phyloP scores from a whole-genome alignment of 1,140 invertebrate genomes.

The Pteromalus puparum region DNA sequence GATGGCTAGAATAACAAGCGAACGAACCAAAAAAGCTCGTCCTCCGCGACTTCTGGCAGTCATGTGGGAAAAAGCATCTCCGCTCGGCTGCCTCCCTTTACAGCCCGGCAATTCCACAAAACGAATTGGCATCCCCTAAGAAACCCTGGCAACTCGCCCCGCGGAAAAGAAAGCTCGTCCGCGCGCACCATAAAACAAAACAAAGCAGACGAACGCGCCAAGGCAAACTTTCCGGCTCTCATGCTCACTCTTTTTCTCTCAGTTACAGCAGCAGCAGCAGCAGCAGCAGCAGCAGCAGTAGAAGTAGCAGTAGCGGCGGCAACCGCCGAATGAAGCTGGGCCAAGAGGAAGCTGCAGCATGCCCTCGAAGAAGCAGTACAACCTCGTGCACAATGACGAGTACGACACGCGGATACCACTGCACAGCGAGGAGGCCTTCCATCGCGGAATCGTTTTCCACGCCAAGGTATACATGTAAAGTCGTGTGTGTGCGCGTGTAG shows the following conservation, averaged over 20 bases:
- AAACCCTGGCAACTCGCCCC: background rate
- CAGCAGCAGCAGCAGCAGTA: constrained; percentile 53
- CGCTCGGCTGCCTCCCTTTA: no score
- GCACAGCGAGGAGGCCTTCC: constrained; percentile 96
- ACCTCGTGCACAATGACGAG: constrained; percentile 95
- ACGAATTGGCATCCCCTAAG: background rate
- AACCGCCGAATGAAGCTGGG: constrained; percentile 70
- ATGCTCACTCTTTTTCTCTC: background rate
- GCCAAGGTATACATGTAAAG: constrained; percentile 87
- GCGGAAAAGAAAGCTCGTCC: background rate
- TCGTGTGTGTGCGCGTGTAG: no score
- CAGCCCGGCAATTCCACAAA: background rate
- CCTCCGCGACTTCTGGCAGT: background rate
- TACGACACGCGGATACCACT: constrained; percentile 95
- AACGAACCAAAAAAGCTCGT: background rate
- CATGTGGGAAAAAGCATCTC: background rate
- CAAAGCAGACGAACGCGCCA: no score
- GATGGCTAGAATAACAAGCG: no score
- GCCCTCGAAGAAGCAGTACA: constrained; percentile 93
- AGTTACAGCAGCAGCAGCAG: constrained; percentile 11
- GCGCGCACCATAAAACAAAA: no score
- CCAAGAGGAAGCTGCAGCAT: constrained; percentile 73
- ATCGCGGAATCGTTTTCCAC: constrained; percentile 97
- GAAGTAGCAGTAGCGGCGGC: background rate
- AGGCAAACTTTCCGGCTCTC: background rate